phyloP scores from a whole-genome alignment of 2,888 invertebrate genomes.

The Bellardia bayeri region DNA sequence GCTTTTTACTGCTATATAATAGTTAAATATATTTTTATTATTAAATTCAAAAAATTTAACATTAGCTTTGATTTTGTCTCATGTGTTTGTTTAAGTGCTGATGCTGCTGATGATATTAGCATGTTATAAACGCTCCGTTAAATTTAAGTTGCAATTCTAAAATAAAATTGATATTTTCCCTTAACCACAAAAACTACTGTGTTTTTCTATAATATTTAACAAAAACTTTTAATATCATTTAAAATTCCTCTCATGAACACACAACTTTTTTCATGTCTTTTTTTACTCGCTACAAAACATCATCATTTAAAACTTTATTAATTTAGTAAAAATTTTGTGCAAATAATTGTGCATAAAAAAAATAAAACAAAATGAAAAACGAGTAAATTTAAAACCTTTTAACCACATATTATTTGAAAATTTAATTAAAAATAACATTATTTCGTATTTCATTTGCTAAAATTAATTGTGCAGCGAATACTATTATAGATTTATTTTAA shows the following conservation, averaged over 20 bases:
- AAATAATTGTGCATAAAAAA: conserved; percentile 12
- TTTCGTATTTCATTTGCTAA: conserved; percentile 62
- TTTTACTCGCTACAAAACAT: conserved; percentile 3
- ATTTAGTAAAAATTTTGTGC: conserved; percentile 52
- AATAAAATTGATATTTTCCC: not conserved
- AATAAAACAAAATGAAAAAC: conserved; percentile 12
- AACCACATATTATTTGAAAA: conserved; percentile 65
- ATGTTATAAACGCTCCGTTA: conserved; percentile 25
- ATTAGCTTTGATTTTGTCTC: conserved; percentile 40
- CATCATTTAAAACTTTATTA: conserved; percentile 60
- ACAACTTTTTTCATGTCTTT: not conserved
- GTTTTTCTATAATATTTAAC: not conserved
- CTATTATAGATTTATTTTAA: conserved; percentile 55
- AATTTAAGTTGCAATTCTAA: conserved; percentile 20
- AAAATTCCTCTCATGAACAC: conserved; percentile 18
- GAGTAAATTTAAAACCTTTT: conserved; percentile 66
- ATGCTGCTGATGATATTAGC: not conserved
- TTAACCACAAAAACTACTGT: not conserved
- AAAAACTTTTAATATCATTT: conserved; percentile 49
- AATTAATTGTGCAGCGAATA: conserved; percentile 70
- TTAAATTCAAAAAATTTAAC: not conserved
- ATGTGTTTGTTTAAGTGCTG: not conserved
- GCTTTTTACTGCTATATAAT: not conserved
- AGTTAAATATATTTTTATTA: conserved; percentile 15
- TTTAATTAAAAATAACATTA: conserved; percentile 72